phyloP scores from a whole-genome alignment of 2,888 invertebrate species.

The Eilema depressum region DNA sequence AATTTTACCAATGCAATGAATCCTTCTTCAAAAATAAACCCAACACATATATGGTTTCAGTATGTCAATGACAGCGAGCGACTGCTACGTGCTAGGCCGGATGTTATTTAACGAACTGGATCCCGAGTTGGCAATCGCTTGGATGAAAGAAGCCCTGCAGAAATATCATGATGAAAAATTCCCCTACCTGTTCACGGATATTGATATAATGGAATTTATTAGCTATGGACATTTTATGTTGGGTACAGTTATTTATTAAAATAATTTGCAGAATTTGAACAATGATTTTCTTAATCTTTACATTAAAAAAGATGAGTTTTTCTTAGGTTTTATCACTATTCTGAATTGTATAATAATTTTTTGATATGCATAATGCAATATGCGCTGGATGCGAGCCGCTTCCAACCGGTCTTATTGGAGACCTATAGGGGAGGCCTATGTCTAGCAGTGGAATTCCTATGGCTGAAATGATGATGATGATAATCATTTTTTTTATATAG shows the following conservation, averaged over 20 bases:
- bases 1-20: background rate
- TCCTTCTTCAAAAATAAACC: background rate
- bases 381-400: too few species aligned
- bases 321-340: background rate
- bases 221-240: slow-evolving; percentile 97
- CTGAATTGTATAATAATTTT: background rate
- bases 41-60: slow-evolving; percentile 62
- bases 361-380: too few species aligned
- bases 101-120: slow-evolving; percentile 97
- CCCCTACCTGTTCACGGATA: slow-evolving; percentile 88
- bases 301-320: too few species aligned
- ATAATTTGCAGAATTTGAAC: too few species aligned
- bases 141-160: slow-evolving; percentile 97
- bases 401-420: too few species aligned
- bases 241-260: slow-evolving; percentile 81
- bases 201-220: slow-evolving; percentile 97
- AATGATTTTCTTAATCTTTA: background rate
- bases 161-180: slow-evolving; percentile 88
- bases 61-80: slow-evolving; percentile 92
- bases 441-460: too few species aligned
- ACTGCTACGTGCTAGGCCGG: slow-evolving; percentile 98
- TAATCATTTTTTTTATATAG: too few species aligned
- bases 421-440: too few species aligned
- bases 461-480: too few species aligned
- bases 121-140: slow-evolving; percentile 95